A percentile compares a stretch with the other conserved stretches of the same genome.
Evolutionary conservation across 2,888 invertebrate genomes (phyloP).

Genomic region (Leuctra nigra): DNA sequence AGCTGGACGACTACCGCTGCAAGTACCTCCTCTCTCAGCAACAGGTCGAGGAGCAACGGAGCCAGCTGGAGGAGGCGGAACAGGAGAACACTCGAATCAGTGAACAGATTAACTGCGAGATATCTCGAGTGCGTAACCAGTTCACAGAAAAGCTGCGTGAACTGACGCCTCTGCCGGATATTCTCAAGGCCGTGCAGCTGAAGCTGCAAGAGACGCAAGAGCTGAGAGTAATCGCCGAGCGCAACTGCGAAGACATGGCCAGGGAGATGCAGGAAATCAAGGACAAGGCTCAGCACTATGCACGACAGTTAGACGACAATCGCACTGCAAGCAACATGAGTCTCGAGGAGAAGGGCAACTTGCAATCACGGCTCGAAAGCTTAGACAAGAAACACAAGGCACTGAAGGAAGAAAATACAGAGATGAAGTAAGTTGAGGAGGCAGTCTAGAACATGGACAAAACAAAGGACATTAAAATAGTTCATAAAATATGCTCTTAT

Average conservation of each 20-base stretch:
- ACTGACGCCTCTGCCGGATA: slow-evolving; percentile 59
- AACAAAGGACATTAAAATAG: too few relatives aligned
- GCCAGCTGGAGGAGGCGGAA: slow-evolving; percentile 63
- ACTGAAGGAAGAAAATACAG: slow-evolving; percentile 37
- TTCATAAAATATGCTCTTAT: too few relatives aligned
- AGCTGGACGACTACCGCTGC: slow-evolving; percentile 61
- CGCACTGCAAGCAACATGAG: neutral
- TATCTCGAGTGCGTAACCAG: slow-evolving; percentile 56
- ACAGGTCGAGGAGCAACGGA: slow-evolving; percentile 59
- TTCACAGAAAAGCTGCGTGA: slow-evolving; percentile 64
- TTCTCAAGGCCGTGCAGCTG: slow-evolving; percentile 59
- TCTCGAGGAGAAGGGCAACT: slow-evolving; percentile 6
- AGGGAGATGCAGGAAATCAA: slow-evolving; percentile 55
- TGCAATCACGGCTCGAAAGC: neutral
- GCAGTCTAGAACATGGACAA: too few relatives aligned
- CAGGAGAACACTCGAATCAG: slow-evolving; percentile 63
- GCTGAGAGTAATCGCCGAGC: slow-evolving; percentile 56
- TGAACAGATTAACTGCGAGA: slow-evolving; percentile 64
- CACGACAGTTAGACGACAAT: slow-evolving; percentile 6
- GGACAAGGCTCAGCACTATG: slow-evolving; percentile 45
- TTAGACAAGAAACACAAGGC: slow-evolving; percentile 41
- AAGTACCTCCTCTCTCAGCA: slow-evolving; percentile 64
- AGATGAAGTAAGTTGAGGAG: slow-evolving; percentile 32
- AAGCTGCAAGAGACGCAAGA: slow-evolving; percentile 63
- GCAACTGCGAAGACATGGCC: slow-evolving; percentile 57